phyloP scores from a whole-genome alignment of 2,797 vertebrate species.

The Balearica regulorum region DNA sequence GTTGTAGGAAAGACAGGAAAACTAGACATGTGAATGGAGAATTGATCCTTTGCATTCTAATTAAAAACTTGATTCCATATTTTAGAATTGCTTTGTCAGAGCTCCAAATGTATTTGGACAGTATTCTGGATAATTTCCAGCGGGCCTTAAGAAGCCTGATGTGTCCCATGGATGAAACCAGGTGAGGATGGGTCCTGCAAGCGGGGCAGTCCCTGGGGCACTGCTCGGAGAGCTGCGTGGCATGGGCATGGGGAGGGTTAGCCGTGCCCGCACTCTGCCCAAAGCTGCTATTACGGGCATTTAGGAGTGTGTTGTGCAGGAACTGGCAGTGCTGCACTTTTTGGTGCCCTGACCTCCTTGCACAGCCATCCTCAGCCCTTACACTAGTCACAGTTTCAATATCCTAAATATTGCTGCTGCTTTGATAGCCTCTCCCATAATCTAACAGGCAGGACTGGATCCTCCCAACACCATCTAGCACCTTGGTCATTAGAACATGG shows the following conservation, averaged over 20 bases:
- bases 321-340: not conserved
- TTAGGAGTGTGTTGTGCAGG: not conserved
- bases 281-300: not conserved
- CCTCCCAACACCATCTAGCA: not conserved
- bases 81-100: not conserved
- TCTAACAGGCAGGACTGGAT: not conserved
- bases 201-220: rapidly evolving
- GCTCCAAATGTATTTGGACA: not conserved
- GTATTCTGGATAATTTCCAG: not conserved
- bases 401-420: not conserved
- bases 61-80: not conserved
- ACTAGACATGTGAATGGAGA: not conserved
- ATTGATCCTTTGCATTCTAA: not conserved
- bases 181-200: not conserved
- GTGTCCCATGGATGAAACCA: not conserved
- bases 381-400: not conserved
- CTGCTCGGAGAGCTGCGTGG: not conserved
- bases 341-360: not conserved
- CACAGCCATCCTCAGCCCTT: not conserved
- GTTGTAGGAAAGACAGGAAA: not conserved
- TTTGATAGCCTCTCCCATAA: not conserved
- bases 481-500: not conserved
- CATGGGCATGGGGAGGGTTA: not conserved
- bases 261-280: not conserved
- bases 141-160: not conserved